Evolutionary conservation across 2,888 invertebrate species (phyloP), one percentile per base, ranked within the genome.

Genomic region (Microplitis deprimator): DNA sequence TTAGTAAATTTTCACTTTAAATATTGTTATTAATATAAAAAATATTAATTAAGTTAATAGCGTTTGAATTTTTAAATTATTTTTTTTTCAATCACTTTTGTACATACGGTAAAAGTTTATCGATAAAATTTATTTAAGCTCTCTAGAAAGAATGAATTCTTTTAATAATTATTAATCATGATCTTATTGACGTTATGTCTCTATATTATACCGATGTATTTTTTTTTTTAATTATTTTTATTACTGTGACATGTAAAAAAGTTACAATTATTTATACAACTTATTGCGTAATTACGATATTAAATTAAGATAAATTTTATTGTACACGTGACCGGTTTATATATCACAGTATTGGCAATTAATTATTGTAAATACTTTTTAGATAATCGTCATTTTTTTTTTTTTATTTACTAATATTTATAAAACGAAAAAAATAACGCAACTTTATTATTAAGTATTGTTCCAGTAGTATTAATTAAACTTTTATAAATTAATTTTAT

Each of bases 301-400:
- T 29, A 29, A 29, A 29, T 29, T 16, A 68, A 16, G 40, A 40
- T 41, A 10, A 68, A 40, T 17, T 17, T 17, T 16, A 39, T 38
- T 41, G 13, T 16, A 8, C 8, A 41, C 50, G 16, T 16, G 5
- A 17, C 5, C 68, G 50, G 68, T 40, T 41, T 20, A 20, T 16
- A 68, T 68, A 68, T 39, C 17, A 41, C 68, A 68, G 68, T 68
- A 68, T 68, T 68, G 68, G 39, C 39, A 5, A n/a, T 16, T 5
- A 17, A 68, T 7, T 8, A 68, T 68, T 68, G 68, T 7, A 68
- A 41, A 68, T 50, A 68, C n/a, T 67, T 13, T 38, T 10, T 6
- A 67, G 7, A 40, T 17, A 40, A 40, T 41, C 4, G 3, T 68
- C n/a, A 17, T 17, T 17, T 68, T 68, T 68, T 13, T 40, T 29